phyloP scores from a whole-genome alignment of 2,888 invertebrate genomes.

The Anagyrus pseudococci region DNA sequence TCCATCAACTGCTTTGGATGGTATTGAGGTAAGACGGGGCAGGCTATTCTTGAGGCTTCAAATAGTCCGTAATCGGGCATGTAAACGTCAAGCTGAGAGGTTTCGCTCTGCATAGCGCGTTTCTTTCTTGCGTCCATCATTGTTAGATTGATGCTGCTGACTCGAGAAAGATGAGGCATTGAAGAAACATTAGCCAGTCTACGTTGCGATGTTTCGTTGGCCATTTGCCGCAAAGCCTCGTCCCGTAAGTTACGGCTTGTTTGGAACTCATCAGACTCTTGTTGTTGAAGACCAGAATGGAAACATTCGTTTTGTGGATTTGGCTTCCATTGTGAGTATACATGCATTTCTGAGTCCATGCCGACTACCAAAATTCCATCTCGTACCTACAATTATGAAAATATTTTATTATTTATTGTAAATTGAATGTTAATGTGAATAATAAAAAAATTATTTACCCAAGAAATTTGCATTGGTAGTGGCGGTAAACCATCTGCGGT shows the following conservation, averaged over 20 bases:
- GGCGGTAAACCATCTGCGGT: conserved; percentile 97
- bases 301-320: conserved; percentile 63
- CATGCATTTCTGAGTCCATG: conserved; percentile 99
- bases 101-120: conserved; percentile 63
- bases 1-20: conserved; percentile 99
- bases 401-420: neutral
- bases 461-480: conserved; percentile 97
- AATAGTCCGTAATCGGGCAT: conserved; percentile 95
- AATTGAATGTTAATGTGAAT: neutral
- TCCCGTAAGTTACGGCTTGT: conserved; percentile 77
- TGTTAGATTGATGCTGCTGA: conserved; percentile 84
- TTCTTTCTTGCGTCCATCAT: conserved; percentile 76
- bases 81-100: conserved; percentile 71
- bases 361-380: conserved; percentile 98
- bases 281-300: conserved; percentile 56
- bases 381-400: conserved; percentile 64
- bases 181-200: conserved; percentile 77
- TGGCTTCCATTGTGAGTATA: conserved; percentile 97
- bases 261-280: conserved; percentile 75
- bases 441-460: too few species aligned
- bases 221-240: conserved; percentile 72
- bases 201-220: conserved; percentile 72
- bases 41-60: conserved; percentile 96
- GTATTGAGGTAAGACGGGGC: conserved; percentile 97
- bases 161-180: conserved; percentile 81